phyloP scores from a whole-genome alignment of 2,797 vertebrate species.

The Pseudochirops corinnae region DNA sequence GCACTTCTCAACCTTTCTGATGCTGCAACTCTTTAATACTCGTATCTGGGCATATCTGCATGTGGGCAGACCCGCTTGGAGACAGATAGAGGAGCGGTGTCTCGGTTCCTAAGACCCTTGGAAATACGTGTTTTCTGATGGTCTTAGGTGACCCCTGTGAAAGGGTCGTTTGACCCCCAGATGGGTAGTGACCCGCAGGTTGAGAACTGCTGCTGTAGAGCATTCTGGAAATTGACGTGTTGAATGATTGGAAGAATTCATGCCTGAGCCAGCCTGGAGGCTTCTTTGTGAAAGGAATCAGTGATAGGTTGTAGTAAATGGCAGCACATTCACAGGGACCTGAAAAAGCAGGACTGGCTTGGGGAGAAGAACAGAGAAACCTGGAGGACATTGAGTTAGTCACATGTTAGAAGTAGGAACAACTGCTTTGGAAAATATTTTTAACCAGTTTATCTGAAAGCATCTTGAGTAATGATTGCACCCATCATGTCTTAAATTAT shows the following conservation, averaged over 20 bases:
- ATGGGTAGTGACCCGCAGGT: too few species aligned
- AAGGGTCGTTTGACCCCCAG: too few species aligned
- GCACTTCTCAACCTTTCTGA: too few species aligned
- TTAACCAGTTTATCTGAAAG: not conserved
- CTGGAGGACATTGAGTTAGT: not conserved
- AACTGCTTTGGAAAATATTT: not conserved
- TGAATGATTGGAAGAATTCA: not conserved
- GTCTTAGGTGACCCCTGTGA: too few species aligned
- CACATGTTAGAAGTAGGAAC: not conserved
- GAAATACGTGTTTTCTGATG: too few species aligned
- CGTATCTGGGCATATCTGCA: too few species aligned
- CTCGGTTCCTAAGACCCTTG: too few species aligned
- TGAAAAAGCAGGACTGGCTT: not conserved
- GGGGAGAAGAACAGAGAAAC: not conserved
- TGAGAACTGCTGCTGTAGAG: not conserved
- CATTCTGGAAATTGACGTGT: not conserved
- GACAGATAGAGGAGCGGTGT: too few species aligned
- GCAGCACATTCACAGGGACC: not conserved
- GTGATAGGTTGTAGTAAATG: not conserved
- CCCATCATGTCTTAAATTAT: not conserved
- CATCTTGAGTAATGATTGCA: not conserved
- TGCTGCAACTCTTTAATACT: too few species aligned
- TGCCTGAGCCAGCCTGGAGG: too few species aligned
- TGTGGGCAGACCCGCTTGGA: too few species aligned
- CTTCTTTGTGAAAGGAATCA: not conserved